A percentile compares a stretch with the other conserved stretches of the same genome.
These are phyloP conservation scores for Furnarius figulus DNA, from an alignment of 2,113 vertebrate species.

Conservation along the genomic window DNA sequence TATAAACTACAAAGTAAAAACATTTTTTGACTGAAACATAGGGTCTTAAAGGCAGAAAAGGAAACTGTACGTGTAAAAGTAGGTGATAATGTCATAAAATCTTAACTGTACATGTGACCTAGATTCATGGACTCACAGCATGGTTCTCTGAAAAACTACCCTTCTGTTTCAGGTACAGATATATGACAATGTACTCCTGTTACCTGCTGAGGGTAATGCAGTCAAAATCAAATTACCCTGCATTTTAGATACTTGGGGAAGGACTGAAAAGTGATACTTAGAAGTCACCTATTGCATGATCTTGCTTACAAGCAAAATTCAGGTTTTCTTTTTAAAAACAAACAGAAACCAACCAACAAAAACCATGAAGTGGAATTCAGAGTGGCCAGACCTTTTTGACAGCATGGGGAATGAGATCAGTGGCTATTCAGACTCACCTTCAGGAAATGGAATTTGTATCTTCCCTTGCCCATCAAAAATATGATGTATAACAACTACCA, in stretches of 20 bases:
- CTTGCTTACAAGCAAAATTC: background rate
- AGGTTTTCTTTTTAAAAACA: background rate
- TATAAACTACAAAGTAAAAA: background rate
- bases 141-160: background rate
- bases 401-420: background rate
- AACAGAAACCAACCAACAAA: background rate
- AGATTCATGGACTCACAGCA: background rate
- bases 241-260: background rate
- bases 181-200: background rate
- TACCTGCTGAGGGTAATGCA: background rate
- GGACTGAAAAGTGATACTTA: background rate
- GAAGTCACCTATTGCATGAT: background rate
- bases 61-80: background rate
- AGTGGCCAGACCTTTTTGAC: background rate
- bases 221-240: background rate
- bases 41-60: background rate
- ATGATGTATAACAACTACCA: background rate
- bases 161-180: background rate
- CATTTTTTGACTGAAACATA: background rate
- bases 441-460: background rate
- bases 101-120: background rate
- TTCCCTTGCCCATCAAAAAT: background rate
- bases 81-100: background rate
- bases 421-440: background rate
- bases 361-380: background rate